Evolutionary conservation across 2,113 vertebrate genomes (phyloP).

Genomic region (Tenebrosternarchus preto): DNA sequence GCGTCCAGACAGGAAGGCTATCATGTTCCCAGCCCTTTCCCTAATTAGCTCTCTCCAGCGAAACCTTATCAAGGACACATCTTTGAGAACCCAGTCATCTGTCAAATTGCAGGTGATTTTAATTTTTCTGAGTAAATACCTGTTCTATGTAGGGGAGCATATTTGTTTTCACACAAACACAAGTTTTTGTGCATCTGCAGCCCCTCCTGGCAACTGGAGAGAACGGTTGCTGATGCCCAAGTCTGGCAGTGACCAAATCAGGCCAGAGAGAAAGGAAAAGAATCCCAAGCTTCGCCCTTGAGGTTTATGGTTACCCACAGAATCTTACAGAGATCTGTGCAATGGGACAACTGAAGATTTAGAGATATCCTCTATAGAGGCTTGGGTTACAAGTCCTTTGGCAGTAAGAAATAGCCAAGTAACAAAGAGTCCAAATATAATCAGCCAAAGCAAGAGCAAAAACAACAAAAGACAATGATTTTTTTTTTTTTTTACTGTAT

Average conservation of each 20-base stretch:
- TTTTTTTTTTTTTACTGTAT: neutral
- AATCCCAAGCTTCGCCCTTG: constrained; percentile 1
- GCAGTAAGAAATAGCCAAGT: constrained; percentile 17
- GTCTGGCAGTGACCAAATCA: constrained; percentile 10
- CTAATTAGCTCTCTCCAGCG: constrained; percentile 57
- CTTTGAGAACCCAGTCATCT: constrained; percentile 53
- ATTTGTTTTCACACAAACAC: constrained; percentile 54
- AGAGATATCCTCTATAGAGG: constrained; percentile 50
- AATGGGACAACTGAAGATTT: constrained; percentile 54
- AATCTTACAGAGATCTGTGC: constrained; percentile 40
- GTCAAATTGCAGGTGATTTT: constrained; percentile 54
- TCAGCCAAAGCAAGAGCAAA: constrained; percentile 36
- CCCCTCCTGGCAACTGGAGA: neutral
- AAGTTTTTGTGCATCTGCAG: constrained; percentile 10
- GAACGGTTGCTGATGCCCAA: constrained; percentile 24
- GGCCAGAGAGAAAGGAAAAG: constrained; percentile 49
- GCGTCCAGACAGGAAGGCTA: constrained; percentile 52
- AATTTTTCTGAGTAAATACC: constrained; percentile 52
- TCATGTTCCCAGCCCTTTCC: constrained; percentile 65
- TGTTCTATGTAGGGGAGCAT: constrained; percentile 39
- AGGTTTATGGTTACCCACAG: constrained; percentile 47
- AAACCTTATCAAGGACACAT: constrained; percentile 53
- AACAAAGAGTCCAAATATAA: constrained; percentile 41
- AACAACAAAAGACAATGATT: constrained; percentile 20
- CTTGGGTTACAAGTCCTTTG: constrained; percentile 40